Percentiles rank a stretch among this genome's conserved stretches.
phyloP scores from a whole-genome alignment of 2,888 invertebrate genomes.

The Polyommatus iphigenia region DNA sequence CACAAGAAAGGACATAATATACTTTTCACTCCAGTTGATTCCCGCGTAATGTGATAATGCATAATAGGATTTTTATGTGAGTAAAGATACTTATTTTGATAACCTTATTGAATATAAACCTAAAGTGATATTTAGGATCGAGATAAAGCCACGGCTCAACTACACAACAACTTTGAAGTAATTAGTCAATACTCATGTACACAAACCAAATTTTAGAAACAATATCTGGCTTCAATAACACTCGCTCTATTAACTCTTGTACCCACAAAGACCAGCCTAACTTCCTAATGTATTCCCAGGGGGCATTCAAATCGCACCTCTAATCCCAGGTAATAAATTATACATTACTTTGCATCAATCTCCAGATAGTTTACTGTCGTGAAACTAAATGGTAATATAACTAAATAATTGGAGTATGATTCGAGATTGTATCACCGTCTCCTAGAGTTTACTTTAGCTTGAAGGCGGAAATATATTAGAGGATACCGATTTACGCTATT shows the following conservation, averaged over 20 bases:
- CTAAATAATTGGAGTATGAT: slow-evolving; percentile 14
- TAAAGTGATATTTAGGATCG: not conserved
- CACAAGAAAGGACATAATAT: too few relatives aligned
- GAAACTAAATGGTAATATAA: slow-evolving; percentile 40
- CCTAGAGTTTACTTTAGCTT: slow-evolving; percentile 33
- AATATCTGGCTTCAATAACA: slow-evolving; percentile 74
- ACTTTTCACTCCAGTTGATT: too few relatives aligned
- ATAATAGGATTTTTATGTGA: too few relatives aligned
- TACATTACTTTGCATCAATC: slow-evolving; percentile 43
- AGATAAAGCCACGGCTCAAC: not conserved
- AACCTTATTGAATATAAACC: too few relatives aligned
- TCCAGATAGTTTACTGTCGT: slow-evolving; percentile 37
- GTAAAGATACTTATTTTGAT: too few relatives aligned
- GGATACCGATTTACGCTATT: slow-evolving; percentile 64
- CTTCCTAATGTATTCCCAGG: slow-evolving; percentile 48
- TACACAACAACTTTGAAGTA: not conserved
- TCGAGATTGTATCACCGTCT: not conserved
- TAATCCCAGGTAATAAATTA: slow-evolving; percentile 46
- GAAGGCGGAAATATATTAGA: slow-evolving; percentile 40
- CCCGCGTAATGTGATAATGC: too few relatives aligned
- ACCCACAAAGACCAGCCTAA: slow-evolving; percentile 57
- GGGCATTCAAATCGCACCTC: slow-evolving; percentile 46
- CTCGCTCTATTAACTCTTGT: slow-evolving; percentile 70
- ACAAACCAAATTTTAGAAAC: slow-evolving; percentile 47
- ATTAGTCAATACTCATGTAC: slow-evolving; percentile 30